These are phyloP conservation scores for Cataglyphis hispanica DNA, from an alignment of 1,140 invertebrate genomes.

Conservation along the genomic window DNA sequence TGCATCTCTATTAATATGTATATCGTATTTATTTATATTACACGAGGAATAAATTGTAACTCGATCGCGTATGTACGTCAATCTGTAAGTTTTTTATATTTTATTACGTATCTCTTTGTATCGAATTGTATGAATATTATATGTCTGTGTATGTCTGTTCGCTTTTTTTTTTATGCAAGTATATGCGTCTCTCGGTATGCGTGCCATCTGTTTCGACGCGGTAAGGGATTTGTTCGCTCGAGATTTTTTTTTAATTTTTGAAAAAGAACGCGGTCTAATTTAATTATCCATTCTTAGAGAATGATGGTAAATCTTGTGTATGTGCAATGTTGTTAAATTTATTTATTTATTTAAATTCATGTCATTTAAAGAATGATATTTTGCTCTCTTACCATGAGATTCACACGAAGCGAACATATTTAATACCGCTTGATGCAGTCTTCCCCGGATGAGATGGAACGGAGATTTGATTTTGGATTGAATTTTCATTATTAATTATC, in stretches of 20 bases:
- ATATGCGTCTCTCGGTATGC: background rate
- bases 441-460: slow-evolving; percentile 36
- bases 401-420: background rate
- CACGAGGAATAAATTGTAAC: slow-evolving; percentile 65
- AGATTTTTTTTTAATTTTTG: background rate
- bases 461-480: slow-evolving; percentile 3
- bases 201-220: slow-evolving; percentile 26
- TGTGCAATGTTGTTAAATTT: background rate
- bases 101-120: slow-evolving; percentile 40
- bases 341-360: slow-evolving; percentile 26
- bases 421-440: slow-evolving; percentile 22
- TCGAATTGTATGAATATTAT: slow-evolving; percentile 16
- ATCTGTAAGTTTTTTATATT: slow-evolving; percentile 65
- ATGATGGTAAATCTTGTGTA: background rate
- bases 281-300: background rate
- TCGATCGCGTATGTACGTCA: slow-evolving; percentile 68
- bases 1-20: slow-evolving; percentile 73
- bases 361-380: no score
- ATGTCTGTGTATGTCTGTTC: slow-evolving; percentile 23
- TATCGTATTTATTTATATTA: slow-evolving; percentile 82
- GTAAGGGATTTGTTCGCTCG: slow-evolving; percentile 19
- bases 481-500: slow-evolving; percentile 19
- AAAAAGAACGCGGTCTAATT: slow-evolving; percentile 12
- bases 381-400: background rate
- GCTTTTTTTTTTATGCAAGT: slow-evolving; percentile 15